Percentiles rank a stretch among this genome's conserved stretches.
Conservation (phyloP, 2,888 invertebrate genomes). For the Folsomia candida region DNA sequence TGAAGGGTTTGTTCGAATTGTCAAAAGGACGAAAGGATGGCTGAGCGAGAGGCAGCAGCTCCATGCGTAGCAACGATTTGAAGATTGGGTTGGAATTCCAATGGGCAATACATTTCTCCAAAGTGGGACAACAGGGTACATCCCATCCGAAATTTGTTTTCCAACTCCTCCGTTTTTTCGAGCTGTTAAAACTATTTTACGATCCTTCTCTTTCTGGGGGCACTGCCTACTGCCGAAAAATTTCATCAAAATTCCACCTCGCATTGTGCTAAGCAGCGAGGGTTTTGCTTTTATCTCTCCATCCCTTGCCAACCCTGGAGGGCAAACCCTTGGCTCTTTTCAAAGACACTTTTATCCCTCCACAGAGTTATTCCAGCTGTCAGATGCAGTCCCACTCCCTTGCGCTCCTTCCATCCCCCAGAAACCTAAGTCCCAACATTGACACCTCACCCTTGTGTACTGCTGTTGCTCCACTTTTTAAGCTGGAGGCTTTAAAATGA, state of each 20-base stretch:
- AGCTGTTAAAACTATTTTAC: constrained; percentile 1
- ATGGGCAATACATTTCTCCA: constrained; percentile 16
- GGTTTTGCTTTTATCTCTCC: neutral
- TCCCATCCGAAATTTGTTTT: constrained; percentile 14
- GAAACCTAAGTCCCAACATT: neutral
- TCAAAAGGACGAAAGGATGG: neutral
- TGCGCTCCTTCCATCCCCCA: neutral
- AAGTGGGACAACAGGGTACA: constrained; percentile 6
- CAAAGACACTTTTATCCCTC: constrained; percentile 6
- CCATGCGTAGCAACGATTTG: neutral
- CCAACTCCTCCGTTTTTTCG: constrained; percentile 5
- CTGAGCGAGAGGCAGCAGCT: neutral
- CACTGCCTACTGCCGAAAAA: constrained; percentile 10
- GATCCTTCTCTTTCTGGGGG: constrained; percentile 25
- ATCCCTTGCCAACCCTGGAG: neutral
- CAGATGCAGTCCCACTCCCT: neutral
- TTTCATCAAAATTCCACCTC: constrained; percentile 1
- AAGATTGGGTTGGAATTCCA: constrained; percentile 12
- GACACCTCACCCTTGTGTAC: neutral
- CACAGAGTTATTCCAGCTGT: constrained; percentile 4
- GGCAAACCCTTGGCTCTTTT: neutral
- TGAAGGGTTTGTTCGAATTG: neutral
- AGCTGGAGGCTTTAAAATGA: neutral
- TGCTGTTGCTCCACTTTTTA: neutral
- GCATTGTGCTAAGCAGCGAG: neutral